phyloP scores from a whole-genome alignment of 2,797 vertebrate genomes.

The Valencia hispanica region DNA sequence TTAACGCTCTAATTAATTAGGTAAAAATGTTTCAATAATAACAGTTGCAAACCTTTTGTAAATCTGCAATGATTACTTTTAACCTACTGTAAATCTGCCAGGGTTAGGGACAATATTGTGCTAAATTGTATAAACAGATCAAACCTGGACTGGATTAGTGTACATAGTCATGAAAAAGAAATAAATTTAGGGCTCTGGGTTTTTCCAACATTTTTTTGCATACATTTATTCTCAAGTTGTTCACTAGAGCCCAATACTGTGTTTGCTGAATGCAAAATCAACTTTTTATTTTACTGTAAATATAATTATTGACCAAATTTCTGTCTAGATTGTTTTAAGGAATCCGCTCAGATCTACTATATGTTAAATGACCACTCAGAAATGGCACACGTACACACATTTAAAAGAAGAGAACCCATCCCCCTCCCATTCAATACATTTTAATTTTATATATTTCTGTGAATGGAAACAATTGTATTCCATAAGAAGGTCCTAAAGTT shows the following conservation, averaged over 20 bases:
- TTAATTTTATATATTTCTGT: background rate
- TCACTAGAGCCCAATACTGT: background rate
- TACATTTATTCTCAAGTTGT: background rate
- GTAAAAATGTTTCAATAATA: background rate
- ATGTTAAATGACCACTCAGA: background rate
- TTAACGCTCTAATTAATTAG: background rate
- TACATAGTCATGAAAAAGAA: background rate
- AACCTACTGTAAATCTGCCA: background rate
- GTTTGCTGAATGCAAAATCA: background rate
- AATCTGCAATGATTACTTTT: background rate
- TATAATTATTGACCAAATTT: background rate
- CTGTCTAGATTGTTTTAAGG: background rate
- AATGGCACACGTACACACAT: background rate
- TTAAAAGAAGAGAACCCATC: background rate
- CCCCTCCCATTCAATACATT: background rate
- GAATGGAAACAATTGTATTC: slow-evolving; percentile 12
- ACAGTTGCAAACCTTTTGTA: background rate
- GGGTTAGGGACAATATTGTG: no score
- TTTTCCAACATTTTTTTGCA: no score
- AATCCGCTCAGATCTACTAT: background rate
- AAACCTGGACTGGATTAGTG: background rate
- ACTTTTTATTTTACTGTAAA: background rate
- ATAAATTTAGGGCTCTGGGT: background rate
- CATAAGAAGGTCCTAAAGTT: slow-evolving; percentile 10
- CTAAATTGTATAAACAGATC: background rate